A percentile compares a stretch with the other conserved stretches of the same genome.
Conservation (phyloP, 2,113 vertebrate genomes). For the Lipophrys pholis region DNA sequence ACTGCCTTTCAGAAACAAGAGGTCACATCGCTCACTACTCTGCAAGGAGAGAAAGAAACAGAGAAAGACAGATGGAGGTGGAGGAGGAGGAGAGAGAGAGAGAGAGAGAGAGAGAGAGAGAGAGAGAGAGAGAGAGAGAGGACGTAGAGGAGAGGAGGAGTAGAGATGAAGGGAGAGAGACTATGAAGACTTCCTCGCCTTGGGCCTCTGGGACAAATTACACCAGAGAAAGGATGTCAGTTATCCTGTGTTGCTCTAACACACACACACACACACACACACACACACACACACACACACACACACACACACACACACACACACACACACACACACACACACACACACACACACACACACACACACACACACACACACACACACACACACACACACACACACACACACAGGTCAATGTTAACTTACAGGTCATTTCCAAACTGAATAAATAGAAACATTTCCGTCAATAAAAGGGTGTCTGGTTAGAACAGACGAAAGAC, state of each 20-base stretch:
- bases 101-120: background rate
- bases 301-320: no score
- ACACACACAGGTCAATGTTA: conserved; percentile 2
- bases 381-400: background rate
- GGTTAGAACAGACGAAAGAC: conserved; percentile 36
- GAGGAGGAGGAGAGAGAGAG: conserved; percentile 1
- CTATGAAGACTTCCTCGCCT: conserved; percentile 51
- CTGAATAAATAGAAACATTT: conserved; percentile 3
- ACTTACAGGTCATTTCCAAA: conserved; percentile 16
- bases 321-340: no score
- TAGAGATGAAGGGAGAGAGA: conserved; percentile 6
- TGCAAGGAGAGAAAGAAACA: conserved; percentile 41
- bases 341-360: no score
- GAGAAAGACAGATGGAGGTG: conserved; percentile 48
- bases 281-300: conserved; percentile 1
- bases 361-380: no score
- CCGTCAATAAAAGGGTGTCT: background rate
- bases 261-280: background rate
- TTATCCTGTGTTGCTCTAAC: conserved; percentile 17
- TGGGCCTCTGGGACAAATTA: conserved; percentile 66
- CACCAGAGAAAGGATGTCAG: conserved; percentile 56
- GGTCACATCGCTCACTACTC: conserved; percentile 57
- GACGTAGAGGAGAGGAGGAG: conserved; percentile 11
- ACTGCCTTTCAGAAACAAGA: conserved; percentile 54
- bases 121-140: background rate